Conservation (phyloP, 2,888 invertebrate species). For the Oasisia sp. region DNA sequence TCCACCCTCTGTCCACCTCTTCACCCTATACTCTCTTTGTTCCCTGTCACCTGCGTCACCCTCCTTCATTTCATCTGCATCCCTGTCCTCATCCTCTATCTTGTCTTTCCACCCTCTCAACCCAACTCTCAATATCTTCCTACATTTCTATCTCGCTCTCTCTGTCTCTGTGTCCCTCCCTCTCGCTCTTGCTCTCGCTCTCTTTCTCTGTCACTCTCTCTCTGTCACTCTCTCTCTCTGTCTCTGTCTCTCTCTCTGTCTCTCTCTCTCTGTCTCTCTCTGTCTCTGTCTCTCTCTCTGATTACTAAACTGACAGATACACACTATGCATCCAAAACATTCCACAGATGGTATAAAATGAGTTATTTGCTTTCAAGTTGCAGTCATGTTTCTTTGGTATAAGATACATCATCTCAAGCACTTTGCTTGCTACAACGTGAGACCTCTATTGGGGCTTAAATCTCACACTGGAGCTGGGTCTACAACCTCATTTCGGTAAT, state of each 20-base stretch:
- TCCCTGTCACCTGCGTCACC: background rate
- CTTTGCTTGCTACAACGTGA: background rate
- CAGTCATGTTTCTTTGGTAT: background rate
- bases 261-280: no score
- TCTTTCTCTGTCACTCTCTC: no score
- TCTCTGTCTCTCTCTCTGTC: no score
- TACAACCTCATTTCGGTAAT: background rate
- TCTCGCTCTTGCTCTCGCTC: no score
- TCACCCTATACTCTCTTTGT: background rate
- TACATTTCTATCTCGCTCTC: no score
- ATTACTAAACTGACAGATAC: background rate
- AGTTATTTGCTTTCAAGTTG: background rate
- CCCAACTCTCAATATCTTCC: no score
- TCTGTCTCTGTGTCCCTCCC: background rate
- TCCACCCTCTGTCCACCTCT: background rate
- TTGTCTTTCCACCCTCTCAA: no score
- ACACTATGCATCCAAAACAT: background rate
- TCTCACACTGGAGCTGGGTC: background rate
- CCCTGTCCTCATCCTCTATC: no score
- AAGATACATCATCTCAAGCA: background rate
- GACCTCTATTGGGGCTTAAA: no score
- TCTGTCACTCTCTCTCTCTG: no score
- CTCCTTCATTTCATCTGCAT: background rate
- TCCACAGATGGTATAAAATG: background rate
- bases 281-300: background rate